Percentiles rank a stretch among this genome's conserved stretches.
These are phyloP conservation scores for Artemia franciscana DNA, from an alignment of 1,140 invertebrate species.

Conservation along the genomic window DNA sequence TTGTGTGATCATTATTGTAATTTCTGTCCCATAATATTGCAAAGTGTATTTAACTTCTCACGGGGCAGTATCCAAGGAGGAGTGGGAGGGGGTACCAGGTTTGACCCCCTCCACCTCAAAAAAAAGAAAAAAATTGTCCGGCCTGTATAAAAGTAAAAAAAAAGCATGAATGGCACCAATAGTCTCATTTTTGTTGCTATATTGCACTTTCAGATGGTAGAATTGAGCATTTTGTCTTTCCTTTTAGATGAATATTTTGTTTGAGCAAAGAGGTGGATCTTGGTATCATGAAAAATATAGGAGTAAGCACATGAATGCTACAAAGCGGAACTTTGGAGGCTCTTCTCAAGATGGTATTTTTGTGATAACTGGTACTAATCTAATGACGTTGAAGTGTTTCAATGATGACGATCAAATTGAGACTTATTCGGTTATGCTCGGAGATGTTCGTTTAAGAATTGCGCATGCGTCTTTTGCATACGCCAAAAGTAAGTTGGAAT, in stretches of 20 bases:
- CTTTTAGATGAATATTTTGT: neutral
- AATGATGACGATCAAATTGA: neutral
- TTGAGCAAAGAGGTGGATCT: neutral
- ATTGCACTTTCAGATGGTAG: neutral
- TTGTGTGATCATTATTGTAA: too few relatives aligned
- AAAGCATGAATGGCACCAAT: too few relatives aligned
- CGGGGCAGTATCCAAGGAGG: too few relatives aligned
- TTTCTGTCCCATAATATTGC: too few relatives aligned
- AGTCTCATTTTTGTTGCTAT: too few relatives aligned
- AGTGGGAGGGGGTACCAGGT: too few relatives aligned
- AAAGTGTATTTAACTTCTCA: too few relatives aligned
- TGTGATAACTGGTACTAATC: neutral
- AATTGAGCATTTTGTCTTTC: neutral
- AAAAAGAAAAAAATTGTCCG: too few relatives aligned
- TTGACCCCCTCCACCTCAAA: too few relatives aligned
- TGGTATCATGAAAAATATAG: neutral
- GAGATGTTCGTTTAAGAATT: neutral
- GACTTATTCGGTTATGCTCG: neutral
- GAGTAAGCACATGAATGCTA: neutral
- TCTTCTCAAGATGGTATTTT: neutral
- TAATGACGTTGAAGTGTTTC: neutral
- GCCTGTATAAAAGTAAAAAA: too few relatives aligned
- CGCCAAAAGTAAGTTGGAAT: neutral
- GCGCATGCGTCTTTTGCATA: neutral
- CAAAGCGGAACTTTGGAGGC: neutral